These are phyloP conservation scores for Adelphocoris suturalis DNA, from an alignment of 2,888 invertebrate genomes.

Conservation along the genomic window DNA sequence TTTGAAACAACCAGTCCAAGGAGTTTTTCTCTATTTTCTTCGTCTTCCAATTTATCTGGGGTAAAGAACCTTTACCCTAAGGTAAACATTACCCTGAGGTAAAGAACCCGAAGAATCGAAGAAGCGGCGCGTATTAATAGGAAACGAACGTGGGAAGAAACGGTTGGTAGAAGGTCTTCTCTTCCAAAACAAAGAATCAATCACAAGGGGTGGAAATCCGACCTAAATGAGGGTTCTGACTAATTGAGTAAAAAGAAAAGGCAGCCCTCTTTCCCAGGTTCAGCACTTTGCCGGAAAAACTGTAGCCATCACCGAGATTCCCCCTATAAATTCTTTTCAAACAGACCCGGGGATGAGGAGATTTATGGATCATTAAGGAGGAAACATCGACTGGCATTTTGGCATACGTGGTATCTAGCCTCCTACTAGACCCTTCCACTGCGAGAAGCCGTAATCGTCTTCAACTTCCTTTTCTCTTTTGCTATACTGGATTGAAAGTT, in stretches of 20 bases:
- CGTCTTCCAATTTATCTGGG: background rate
- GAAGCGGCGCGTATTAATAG: slow-evolving; percentile 26
- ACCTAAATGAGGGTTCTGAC: slow-evolving; percentile 50
- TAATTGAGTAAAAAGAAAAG: slow-evolving; percentile 51
- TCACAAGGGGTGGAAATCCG: slow-evolving; percentile 36
- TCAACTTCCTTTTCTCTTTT: no score
- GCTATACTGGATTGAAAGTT: no score
- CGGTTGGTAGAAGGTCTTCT: slow-evolving; percentile 6
- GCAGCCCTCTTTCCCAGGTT: slow-evolving; percentile 1
- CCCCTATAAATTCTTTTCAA: slow-evolving; percentile 15
- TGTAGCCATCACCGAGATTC: slow-evolving; percentile 14
- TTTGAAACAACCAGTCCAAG: no score
- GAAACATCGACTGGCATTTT: slow-evolving; percentile 3
- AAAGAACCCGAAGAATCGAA: background rate
- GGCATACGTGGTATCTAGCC: slow-evolving; percentile 17
- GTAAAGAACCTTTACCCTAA: background rate
- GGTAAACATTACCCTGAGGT: no score
- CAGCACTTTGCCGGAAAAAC: slow-evolving; percentile 34
- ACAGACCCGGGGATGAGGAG: background rate
- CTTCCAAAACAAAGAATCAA: slow-evolving; percentile 49
- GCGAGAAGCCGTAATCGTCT: no score
- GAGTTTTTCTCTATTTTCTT: no score
- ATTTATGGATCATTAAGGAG: slow-evolving; percentile 23
- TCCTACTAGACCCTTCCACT: background rate
- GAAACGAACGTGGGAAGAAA: background rate